Percentiles rank a stretch among this genome's conserved stretches.
Evolutionary conservation across 2,888 invertebrate species (phyloP).

Genomic region (Yponomeuta sedellus): DNA sequence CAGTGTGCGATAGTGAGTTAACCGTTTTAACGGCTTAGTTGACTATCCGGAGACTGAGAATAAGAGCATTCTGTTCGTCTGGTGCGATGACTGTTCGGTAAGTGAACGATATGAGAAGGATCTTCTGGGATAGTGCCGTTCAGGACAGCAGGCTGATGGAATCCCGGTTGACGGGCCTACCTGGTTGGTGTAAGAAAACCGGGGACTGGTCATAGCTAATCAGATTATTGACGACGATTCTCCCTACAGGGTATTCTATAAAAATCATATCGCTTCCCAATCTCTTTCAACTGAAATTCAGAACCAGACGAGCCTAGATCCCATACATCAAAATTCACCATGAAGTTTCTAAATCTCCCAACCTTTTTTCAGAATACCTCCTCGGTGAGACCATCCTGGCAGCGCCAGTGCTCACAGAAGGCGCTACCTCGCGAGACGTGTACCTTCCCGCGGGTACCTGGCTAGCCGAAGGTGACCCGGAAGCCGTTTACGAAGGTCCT

Average conservation of each 20-base stretch:
- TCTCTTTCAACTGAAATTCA: too few species aligned
- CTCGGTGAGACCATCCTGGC: constrained; percentile 86
- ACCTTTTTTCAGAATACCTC: constrained; percentile 79
- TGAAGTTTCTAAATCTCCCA: background rate
- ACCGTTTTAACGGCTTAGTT: background rate
- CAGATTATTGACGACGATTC: too few species aligned
- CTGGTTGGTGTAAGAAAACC: constrained; percentile 73
- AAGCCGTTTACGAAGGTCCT: constrained; percentile 72
- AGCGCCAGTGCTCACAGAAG: constrained; percentile 84
- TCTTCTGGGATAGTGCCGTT: too few species aligned
- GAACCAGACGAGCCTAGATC: constrained; percentile 28
- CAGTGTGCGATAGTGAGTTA: constrained; percentile 19
- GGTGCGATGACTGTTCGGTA: constrained; percentile 41
- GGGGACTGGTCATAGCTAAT: too few species aligned
- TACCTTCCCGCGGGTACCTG: constrained; percentile 86
- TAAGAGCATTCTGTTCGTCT: constrained; percentile 38
- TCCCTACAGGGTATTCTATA: too few species aligned
- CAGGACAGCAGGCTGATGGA: constrained; percentile 51
- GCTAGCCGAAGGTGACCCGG: constrained; percentile 77
- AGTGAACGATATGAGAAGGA: too few species aligned
- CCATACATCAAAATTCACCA: constrained; percentile 40
- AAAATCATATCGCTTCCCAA: too few species aligned
- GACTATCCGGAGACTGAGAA: background rate
- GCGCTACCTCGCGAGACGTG: constrained; percentile 79
- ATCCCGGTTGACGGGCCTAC: constrained; percentile 88